phyloP scores from a whole-genome alignment of 2,113 vertebrate genomes.

The Rhynchomys soricoides region DNA sequence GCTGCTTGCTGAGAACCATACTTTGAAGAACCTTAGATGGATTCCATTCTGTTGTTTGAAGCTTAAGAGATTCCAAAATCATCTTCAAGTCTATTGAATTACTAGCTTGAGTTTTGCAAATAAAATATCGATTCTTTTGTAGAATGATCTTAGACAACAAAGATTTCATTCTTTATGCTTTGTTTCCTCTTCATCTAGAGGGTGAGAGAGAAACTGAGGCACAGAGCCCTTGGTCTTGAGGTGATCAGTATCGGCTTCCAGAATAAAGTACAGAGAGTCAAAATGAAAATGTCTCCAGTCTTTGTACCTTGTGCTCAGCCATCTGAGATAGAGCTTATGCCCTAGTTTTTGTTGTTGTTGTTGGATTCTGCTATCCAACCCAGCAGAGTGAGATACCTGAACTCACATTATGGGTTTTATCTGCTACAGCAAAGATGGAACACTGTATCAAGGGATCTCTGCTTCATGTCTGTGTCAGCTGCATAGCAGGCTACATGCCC shows the following conservation, averaged over 20 bases:
- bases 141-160: background rate
- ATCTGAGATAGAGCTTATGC: background rate
- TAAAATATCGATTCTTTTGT: slow-evolving; percentile 32
- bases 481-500: background rate
- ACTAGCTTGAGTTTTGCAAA: slow-evolving; percentile 26
- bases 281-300: background rate
- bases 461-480: background rate
- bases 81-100: slow-evolving; percentile 49
- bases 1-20: background rate
- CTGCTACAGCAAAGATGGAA: background rate
- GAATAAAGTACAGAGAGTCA: background rate
- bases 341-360: background rate
- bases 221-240: background rate
- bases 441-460: background rate
- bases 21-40: background rate
- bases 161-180: background rate
- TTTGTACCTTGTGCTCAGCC: background rate
- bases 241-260: background rate
- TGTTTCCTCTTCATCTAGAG: background rate
- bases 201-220: slow-evolving; percentile 50
- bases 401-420: background rate
- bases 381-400: background rate
- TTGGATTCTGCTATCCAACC: background rate
- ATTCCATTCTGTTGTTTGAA: background rate
- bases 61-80: slow-evolving; percentile 21